Evolutionary conservation across 2,888 invertebrate species (phyloP).

Genomic region (Ditula angustiorana): DNA sequence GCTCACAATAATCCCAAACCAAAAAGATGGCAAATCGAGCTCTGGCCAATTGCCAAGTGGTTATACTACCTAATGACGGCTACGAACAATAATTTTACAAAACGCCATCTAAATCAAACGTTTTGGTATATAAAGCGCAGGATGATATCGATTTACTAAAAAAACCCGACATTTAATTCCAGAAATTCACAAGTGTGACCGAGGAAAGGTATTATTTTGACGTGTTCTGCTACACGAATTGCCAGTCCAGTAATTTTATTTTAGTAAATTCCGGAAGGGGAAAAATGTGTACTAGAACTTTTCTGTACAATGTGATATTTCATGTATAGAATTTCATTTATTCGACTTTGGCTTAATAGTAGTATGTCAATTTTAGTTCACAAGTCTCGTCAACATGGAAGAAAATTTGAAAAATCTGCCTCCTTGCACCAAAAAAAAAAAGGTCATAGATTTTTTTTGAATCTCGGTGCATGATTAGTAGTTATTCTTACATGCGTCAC

Average conservation of each 20-base stretch:
- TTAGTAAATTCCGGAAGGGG: background rate
- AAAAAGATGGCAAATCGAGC: conserved; percentile 50
- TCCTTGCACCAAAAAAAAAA: too few species aligned
- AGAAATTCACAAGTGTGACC: too few species aligned
- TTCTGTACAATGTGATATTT: background rate
- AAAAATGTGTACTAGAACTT: background rate
- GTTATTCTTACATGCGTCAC: too few species aligned
- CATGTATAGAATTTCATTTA: too few species aligned
- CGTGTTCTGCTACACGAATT: too few species aligned
- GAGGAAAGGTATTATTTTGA: too few species aligned
- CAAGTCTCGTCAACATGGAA: too few species aligned
- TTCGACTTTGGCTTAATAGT: too few species aligned
- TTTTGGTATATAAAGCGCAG: conserved; percentile 13
- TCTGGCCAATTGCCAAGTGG: conserved; percentile 56
- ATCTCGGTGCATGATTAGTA: too few species aligned
- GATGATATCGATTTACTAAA: background rate
- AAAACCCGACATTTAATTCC: background rate
- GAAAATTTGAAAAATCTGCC: too few species aligned
- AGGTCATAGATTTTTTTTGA: too few species aligned
- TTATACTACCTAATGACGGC: conserved; percentile 20
- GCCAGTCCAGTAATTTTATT: background rate
- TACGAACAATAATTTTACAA: conserved; percentile 21
- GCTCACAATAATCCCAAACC: conserved; percentile 39
- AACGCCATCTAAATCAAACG: conserved; percentile 17
- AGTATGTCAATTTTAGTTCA: too few species aligned